Evolutionary conservation across 2,797 vertebrate genomes (phyloP).

Genomic region (Columba guinea): DNA sequence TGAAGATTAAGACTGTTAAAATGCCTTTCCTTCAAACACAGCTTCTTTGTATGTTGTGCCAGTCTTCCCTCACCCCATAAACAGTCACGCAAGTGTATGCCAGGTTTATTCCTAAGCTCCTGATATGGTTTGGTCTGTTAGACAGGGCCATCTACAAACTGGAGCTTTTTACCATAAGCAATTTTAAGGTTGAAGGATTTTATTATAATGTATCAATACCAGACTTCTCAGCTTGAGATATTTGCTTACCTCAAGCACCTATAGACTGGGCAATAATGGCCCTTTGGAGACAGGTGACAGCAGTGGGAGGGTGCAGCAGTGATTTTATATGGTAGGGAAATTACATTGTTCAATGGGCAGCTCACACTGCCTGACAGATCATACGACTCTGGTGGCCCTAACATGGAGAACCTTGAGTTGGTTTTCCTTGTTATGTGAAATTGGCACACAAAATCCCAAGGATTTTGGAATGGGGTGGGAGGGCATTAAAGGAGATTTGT

Average conservation of each 20-base stretch:
- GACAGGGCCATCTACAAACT: background rate
- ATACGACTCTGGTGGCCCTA: background rate
- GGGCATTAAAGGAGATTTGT: background rate
- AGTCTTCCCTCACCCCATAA: background rate
- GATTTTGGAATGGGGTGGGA: background rate
- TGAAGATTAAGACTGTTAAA: constrained; percentile 49
- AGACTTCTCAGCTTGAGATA: background rate
- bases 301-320: background rate
- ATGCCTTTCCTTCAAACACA: constrained; percentile 19
- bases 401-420: background rate
- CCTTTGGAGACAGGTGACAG: background rate
- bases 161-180: constrained; percentile 9
- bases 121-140: background rate
- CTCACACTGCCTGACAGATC: background rate
- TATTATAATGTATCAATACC: constrained; percentile 6
- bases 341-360: background rate
- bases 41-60: background rate
- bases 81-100: background rate
- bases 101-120: background rate
- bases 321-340: background rate
- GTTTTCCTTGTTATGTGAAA: background rate
- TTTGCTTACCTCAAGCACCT: background rate
- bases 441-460: background rate
- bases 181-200: constrained; percentile 59
- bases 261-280: background rate